Evolutionary conservation across 37 sponge, comb jelly and placozoan species (phyloP), one percentile per base, ranked within the genome.

Genomic region (Chondrilla cf. caribensis): DNA sequence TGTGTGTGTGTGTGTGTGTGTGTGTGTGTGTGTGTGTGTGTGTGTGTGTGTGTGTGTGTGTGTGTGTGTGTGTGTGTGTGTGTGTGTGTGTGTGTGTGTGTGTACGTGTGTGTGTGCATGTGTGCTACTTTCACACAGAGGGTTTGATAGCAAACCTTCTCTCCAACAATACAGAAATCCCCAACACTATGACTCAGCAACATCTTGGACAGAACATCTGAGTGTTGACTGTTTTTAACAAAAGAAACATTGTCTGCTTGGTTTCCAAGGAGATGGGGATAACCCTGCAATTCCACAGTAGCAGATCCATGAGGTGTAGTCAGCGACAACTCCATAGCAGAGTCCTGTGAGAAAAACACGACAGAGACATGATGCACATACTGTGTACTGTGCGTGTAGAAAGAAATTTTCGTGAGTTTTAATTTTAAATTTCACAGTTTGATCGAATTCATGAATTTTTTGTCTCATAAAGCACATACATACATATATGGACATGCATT

Each of bases 81-180:
- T 47, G 51, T 47, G 51, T 47, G 51, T 47, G 51, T 47, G 11
- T 47, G 51, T 47, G 51, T 47, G 51, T 47, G 51, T 47, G 51
- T 47, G 21, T 29, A 18, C 7, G 37, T 22, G 51, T 47, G 51
- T 47, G 51, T 47, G 51, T 47, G 51, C 11, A 11, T 47, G 51
- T 60, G 64, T 60, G 29, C 22, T 18, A 11, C 11, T 17, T n/a
- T n/a, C n/a, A n/a, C n/a, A n/a, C n/a, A n/a, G 9, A 64, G 28
- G 66, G 18, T 18, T 33, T 19, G 36, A 19, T 58, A 43, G 9
- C 39, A 17, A 82, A 91, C 95, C 83, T 83, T 88, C 25, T 67
- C 84, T 31, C 95, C 95, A 54, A 94, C 82, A 18, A 94, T 9
- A 65, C 89, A 90, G 77, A 94, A 85, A 47, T 94, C 95, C 18